Evolutionary conservation across 64 coral and sea anemone species (phyloP).

Genomic region (Pocillopora damicornis): DNA sequence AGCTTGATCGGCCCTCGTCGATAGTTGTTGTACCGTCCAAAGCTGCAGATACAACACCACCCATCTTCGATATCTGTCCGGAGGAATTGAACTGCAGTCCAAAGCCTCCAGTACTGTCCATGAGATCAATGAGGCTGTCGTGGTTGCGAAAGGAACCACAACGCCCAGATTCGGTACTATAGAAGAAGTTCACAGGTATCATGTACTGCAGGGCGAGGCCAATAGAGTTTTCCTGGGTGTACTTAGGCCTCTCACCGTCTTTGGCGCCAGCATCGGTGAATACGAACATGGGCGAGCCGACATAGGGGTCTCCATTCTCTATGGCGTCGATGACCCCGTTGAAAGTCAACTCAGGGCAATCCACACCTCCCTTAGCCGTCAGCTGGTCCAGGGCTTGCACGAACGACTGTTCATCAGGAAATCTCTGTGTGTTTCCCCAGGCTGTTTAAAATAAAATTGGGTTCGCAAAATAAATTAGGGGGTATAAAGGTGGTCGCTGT

Average conservation of each 20-base stretch:
- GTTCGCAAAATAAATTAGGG: too few species aligned
- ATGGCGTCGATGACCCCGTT: conserved; percentile 54
- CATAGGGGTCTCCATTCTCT: background rate
- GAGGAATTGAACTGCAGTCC: conserved; percentile 41
- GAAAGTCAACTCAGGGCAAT: conserved; percentile 57
- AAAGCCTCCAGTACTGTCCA: conserved; percentile 56
- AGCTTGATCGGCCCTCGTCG: background rate
- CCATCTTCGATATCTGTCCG: conserved; percentile 45
- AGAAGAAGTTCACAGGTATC: conserved; percentile 65
- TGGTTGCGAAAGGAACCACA: conserved; percentile 28
- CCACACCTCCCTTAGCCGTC: conserved; percentile 6
- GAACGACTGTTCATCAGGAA: background rate
- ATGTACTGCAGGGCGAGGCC: conserved; percentile 44
- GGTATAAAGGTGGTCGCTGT: too few species aligned
- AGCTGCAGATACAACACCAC: conserved; percentile 15
- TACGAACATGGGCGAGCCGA: conserved; percentile 60
- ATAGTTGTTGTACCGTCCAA: conserved; percentile 62
- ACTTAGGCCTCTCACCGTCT: conserved; percentile 42
- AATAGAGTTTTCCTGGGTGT: conserved; percentile 54
- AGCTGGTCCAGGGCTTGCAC: conserved; percentile 28
- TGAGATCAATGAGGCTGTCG: conserved; percentile 34
- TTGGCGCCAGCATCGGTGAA: conserved; percentile 68
- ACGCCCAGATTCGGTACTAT: conserved; percentile 26
- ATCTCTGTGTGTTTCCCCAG: conserved; percentile 30
- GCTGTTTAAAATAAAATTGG: background rate